Base-by-base conservation (phyloP, 1,140 invertebrate genomes). In the Pogonognathellus flavescens region DNA sequence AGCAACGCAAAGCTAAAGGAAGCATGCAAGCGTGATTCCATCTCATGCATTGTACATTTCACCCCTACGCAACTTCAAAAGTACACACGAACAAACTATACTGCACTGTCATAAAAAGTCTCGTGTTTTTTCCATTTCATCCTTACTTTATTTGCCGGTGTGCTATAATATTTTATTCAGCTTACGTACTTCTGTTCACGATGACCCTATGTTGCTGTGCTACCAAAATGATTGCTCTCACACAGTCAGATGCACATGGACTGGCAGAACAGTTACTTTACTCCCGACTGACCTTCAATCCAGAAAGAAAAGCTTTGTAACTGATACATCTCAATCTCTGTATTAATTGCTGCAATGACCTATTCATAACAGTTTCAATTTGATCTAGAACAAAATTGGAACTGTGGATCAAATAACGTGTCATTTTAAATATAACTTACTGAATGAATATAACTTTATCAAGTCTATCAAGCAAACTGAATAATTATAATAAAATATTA, bases 21-120 rank as follows among this genome's bases (percentile, higher is more conserved):
- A 14, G 14, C 85, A 86, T 49, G 85, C 70, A 86, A 86, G 85
- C 85, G 85, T 83, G 82, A 83, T 86, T 86, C 85, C 85, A 82
- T 84, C 72, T 85, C 84, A 57, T 60, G 59, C 70, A 80, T 80
- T 80, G 76, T 49, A 53, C 53, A 31, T 70, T 83, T 62, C 62
- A 66, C 62, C 57, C 80, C 57, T 14, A 41, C 22, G 14, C 62
- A 14, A 66, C 62, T 25, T 66, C 62, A 25, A 25, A 66, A 25
- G 22, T 66, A 66, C 62, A 55, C 52, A 55, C 31, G 20, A 70
- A 55, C 72, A 52, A 25, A 52, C 14, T 6, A 11, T 31, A 52
- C 14, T 0, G 11, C 14, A 18, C 49, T 25, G 49, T 82, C 55
- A 41, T 57, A 53, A 22, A 4, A 57, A 53, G 53, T 18, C 52